Percentiles rank a stretch among this genome's conserved stretches.
These are phyloP conservation scores for Nephrocerus scutellatus DNA, from an alignment of 2,888 invertebrate genomes.

Conservation along the genomic window DNA sequence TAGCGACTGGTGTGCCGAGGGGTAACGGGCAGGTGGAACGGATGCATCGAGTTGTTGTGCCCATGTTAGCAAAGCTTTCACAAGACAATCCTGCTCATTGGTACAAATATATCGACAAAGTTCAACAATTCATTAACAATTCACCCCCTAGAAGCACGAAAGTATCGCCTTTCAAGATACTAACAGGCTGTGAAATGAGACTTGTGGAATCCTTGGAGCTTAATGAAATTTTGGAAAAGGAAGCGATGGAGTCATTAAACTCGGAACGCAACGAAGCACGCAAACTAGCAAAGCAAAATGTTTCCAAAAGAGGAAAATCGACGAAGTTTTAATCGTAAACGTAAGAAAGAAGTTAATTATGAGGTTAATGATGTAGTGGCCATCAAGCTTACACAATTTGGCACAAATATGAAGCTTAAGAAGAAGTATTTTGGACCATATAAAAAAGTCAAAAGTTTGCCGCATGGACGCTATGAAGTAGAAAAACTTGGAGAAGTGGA, in stretches of 20 bases:
- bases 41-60: constrained; percentile 32
- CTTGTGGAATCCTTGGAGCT: constrained; percentile 1
- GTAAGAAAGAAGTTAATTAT: constrained; percentile 6
- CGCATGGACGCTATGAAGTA: constrained; percentile 17
- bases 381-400: constrained; percentile 21
- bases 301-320: constrained; percentile 15
- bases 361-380: constrained; percentile 18
- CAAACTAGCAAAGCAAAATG: constrained; percentile 12
- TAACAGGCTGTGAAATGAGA: constrained; percentile 19
- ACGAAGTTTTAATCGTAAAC: constrained; percentile 7
- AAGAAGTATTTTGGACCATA: constrained; percentile 18
- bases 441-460: constrained; percentile 4
- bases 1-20: constrained; percentile 30
- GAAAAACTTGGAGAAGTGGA: constrained; percentile 17
- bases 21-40: constrained; percentile 39
- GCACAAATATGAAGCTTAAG: constrained; percentile 14
- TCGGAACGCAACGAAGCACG: constrained; percentile 4
- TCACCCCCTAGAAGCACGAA: constrained; percentile 17
- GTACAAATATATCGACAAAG: constrained; percentile 26
- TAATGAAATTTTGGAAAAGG: constrained; percentile 10
- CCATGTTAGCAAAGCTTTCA: constrained; percentile 36
- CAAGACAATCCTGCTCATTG: constrained; percentile 32
- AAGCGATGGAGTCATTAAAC: constrained; percentile 1
- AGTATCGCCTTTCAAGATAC: constrained; percentile 13
- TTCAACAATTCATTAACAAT: constrained; percentile 25